These are phyloP conservation scores for Bolborhynchus lineola DNA, from an alignment of 2,113 vertebrate species.

Conservation along the genomic window DNA sequence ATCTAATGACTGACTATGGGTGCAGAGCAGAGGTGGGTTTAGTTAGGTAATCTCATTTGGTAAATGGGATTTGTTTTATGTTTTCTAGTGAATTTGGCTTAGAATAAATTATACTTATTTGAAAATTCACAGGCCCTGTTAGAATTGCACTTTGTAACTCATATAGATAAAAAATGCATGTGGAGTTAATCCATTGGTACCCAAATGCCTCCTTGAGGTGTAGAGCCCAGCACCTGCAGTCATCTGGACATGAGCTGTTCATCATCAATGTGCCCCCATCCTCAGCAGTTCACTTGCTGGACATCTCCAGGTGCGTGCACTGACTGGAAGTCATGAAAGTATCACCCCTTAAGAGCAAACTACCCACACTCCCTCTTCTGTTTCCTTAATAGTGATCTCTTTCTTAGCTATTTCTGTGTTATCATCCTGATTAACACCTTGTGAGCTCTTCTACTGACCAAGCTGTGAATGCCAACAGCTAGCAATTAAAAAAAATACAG, in stretches of 20 bases:
- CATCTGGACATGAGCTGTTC: background rate
- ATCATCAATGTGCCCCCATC: fast-evolving
- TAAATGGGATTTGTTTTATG: background rate
- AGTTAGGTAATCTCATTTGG: background rate
- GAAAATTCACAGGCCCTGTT: background rate
- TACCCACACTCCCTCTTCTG: background rate
- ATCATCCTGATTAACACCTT: background rate
- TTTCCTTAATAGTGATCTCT: background rate
- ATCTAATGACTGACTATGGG: background rate
- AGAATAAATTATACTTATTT: background rate
- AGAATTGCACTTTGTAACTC: background rate
- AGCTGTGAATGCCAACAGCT: background rate
- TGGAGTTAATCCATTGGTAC: background rate
- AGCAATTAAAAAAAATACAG: background rate
- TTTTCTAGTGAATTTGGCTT: background rate
- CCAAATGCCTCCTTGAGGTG: background rate
- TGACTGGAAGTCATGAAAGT: background rate
- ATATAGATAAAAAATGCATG: background rate
- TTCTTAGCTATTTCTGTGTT: background rate
- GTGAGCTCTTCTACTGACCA: background rate
- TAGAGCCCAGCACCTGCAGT: background rate
- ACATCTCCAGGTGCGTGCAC: background rate
- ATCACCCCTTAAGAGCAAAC: background rate
- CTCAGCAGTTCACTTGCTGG: background rate
- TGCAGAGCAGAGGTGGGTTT: background rate